Conservation (phyloP, 2,113 vertebrate genomes). For the Perca schrenkii region DNA sequence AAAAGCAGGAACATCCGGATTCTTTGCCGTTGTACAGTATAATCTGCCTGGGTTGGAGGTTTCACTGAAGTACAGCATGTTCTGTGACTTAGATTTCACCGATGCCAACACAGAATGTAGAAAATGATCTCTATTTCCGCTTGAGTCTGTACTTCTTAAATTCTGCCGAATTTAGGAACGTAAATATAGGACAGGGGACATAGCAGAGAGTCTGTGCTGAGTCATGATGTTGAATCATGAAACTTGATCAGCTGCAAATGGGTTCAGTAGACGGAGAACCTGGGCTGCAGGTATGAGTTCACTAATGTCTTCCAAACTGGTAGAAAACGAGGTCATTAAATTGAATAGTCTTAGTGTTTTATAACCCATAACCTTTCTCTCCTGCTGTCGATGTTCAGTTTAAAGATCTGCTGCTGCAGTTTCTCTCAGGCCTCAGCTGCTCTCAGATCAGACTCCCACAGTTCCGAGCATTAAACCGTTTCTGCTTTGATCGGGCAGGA, state of each 20-base stretch:
- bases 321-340: background rate
- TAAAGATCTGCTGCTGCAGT: conserved; percentile 14
- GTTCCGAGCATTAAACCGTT: background rate
- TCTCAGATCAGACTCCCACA: conserved; percentile 31
- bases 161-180: background rate
- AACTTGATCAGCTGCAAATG: background rate
- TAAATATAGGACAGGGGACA: background rate
- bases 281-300: background rate
- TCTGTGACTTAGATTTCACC: background rate
- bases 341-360: background rate
- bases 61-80: background rate
- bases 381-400: background rate
- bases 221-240: background rate
- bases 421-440: conserved; percentile 26
- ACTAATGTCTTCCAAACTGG: background rate
- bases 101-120: background rate
- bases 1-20: conserved; percentile 8
- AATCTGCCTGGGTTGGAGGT: background rate
- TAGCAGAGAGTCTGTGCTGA: background rate
- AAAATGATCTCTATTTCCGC: background rate
- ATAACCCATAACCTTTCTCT: background rate
- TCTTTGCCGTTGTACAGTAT: background rate
- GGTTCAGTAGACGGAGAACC: no score
- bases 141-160: background rate
- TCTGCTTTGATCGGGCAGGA: conserved; percentile 31